phyloP scores from a whole-genome alignment of 2,888 invertebrate species.

The Drosophila melanosoma region DNA sequence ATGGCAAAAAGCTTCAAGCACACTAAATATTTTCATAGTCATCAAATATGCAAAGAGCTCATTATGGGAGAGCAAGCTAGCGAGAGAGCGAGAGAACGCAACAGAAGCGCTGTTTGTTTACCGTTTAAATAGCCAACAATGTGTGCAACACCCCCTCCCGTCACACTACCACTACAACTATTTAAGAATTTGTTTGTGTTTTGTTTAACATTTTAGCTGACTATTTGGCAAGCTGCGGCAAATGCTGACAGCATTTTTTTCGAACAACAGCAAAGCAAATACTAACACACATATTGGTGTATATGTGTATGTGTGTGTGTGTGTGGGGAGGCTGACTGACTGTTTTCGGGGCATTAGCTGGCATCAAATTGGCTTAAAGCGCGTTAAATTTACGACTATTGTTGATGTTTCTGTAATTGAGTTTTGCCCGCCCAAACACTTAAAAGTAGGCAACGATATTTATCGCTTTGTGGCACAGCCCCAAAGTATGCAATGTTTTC shows the following conservation, averaged over 20 bases:
- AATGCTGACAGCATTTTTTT: conserved; percentile 43
- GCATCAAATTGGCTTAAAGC: conserved; percentile 48
- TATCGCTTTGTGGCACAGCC: conserved; percentile 13
- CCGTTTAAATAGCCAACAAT: conserved; percentile 37
- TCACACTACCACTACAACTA: neutral
- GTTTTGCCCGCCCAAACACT: conserved; percentile 14
- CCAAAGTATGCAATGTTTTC: conserved; percentile 31
- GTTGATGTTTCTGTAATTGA: conserved; percentile 43
- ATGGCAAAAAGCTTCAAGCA: conserved; percentile 51
- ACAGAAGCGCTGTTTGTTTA: conserved; percentile 46
- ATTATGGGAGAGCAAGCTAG: conserved; percentile 10
- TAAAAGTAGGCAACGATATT: conserved; percentile 38
- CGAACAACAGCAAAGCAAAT: conserved; percentile 34
- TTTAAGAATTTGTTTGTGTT: conserved; percentile 40
- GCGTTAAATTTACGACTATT: conserved; percentile 61
- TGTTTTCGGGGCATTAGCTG: conserved; percentile 56
- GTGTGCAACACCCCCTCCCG: neutral
- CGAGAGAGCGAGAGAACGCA: conserved; percentile 8
- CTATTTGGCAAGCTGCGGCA: conserved; percentile 63
- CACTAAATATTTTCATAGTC: conserved; percentile 46
- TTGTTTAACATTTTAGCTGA: conserved; percentile 57
- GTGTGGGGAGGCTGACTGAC: conserved; percentile 4
- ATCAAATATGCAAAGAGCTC: conserved; percentile 38
- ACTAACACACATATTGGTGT: neutral
- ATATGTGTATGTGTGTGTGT: neutral